A percentile compares a stretch with the other conserved stretches of the same genome.
Evolutionary conservation across 1,140 invertebrate genomes (phyloP).

Genomic region (Drosophila arizonae): DNA sequence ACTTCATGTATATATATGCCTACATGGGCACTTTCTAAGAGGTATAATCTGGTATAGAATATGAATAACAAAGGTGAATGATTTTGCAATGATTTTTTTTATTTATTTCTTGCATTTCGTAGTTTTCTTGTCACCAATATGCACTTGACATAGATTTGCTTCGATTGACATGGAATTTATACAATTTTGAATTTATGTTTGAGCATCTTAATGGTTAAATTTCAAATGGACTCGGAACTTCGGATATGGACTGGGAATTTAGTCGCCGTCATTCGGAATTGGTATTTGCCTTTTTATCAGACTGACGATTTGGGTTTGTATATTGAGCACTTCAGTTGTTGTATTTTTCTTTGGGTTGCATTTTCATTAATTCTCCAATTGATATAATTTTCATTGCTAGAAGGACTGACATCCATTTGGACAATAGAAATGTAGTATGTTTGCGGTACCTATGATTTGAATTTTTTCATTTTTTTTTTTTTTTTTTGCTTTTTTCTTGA

Average conservation of each 20-base stretch:
- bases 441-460: background rate
- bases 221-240: slow-evolving; percentile 22
- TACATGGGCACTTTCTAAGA: no score
- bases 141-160: slow-evolving; percentile 18
- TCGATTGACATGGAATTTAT: slow-evolving; percentile 26
- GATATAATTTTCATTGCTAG: background rate
- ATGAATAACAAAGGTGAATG: no score
- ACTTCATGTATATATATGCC: no score
- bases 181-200: slow-evolving; percentile 32
- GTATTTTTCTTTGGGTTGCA: background rate
- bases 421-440: background rate
- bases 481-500: background rate
- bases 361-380: background rate
- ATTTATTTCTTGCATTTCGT: background rate
- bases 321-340: background rate
- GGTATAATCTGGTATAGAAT: no score
- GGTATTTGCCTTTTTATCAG: slow-evolving; percentile 11
- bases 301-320: slow-evolving; percentile 4
- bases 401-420: slow-evolving; percentile 3
- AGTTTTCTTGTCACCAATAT: slow-evolving; percentile 4
- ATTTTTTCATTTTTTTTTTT: background rate
- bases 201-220: slow-evolving; percentile 7
- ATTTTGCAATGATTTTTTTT: no score
- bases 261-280: slow-evolving; percentile 13
- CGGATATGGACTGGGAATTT: slow-evolving; percentile 29